Evolutionary conservation across 2,113 vertebrate species (phyloP), one percentile per base, ranked within the genome.

Genomic region (Bufo gargarizans): DNA sequence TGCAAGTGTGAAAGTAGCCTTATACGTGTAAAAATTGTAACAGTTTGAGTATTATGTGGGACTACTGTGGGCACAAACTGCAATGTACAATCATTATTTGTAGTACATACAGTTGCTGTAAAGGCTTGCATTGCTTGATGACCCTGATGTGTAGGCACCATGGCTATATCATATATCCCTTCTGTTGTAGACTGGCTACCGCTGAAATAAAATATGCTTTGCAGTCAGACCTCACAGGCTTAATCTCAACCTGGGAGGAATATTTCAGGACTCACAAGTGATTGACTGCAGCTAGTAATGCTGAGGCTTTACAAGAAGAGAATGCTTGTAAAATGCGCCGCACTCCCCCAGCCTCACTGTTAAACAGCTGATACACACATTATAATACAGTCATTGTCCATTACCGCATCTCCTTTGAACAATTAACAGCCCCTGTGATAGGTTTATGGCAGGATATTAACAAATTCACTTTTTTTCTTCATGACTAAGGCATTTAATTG

Each of bases 391-490:
- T 45, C 22, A 59, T 76, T 85, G 83, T 74, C 53, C 50, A 72
- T 85, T 85, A 61, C 63, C 50, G 65, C 76, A 45, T 61, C 43
- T 61, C 63, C 49, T 49, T 63, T 22, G 8, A 49, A 63, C 72
- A 63, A 77, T 61, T 45, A 77, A 33, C 56, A 16, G 55, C 55
- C n/a, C 5, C 56, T 22, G 43, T 86, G 55, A 86, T 76, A 33
- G 84, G 55, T 86, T 86, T 86, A 86, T 77, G 55, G 72, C 84
- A 77, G 84, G 84, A 86, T 77, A 86, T 76, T 85, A 85, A 85
- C 53, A 85, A 85, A 47, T 43, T 59, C 22, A 85, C 69, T 59
- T 85, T 85, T 61, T 19, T 77, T 77, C n/a, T 43, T 85, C 53
- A 59, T 80, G 50, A 76, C 16, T 85, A 85, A 45, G 13, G 71